phyloP scores from a whole-genome alignment of 1,140 invertebrate species.

The Diprion similis region DNA sequence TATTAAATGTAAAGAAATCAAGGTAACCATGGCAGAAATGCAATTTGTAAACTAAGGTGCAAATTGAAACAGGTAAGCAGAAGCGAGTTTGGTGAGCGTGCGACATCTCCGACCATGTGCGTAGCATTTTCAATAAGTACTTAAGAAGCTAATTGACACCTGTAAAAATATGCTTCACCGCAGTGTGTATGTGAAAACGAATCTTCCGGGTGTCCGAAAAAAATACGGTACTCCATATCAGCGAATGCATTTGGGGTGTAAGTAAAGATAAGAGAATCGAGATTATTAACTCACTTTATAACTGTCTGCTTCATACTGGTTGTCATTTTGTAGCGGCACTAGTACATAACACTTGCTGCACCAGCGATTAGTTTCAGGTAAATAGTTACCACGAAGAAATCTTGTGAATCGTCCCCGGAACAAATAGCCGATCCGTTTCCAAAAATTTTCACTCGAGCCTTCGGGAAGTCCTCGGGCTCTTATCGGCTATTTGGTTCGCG shows the following conservation, averaged over 20 bases:
- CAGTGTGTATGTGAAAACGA: neutral
- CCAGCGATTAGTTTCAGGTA: slow-evolving; percentile 12
- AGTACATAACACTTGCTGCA: slow-evolving; percentile 39
- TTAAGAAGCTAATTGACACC: too few species aligned
- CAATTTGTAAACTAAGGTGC: too few species aligned
- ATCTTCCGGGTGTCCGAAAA: neutral
- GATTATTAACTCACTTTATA: slow-evolving; percentile 53
- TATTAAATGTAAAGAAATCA: too few species aligned
- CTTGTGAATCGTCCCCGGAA: neutral
- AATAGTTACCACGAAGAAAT: neutral
- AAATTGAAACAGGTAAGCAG: too few species aligned
- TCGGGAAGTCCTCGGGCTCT: neutral
- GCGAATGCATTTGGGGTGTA: too few species aligned
- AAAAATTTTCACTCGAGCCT: neutral
- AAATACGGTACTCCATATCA: too few species aligned
- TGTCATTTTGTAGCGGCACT: slow-evolving; percentile 47
- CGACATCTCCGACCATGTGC: too few species aligned
- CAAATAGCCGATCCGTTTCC: neutral
- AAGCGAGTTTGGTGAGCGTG: too few species aligned
- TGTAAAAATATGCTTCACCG: neutral
- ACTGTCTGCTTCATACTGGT: slow-evolving; percentile 61
- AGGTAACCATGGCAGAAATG: too few species aligned
- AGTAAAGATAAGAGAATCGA: slow-evolving; percentile 9
- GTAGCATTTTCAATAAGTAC: too few species aligned
- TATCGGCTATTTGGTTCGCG: neutral